Base-by-base conservation (phyloP, 2,888 invertebrate species). In the Ramazzottius varieornatus region DNA sequence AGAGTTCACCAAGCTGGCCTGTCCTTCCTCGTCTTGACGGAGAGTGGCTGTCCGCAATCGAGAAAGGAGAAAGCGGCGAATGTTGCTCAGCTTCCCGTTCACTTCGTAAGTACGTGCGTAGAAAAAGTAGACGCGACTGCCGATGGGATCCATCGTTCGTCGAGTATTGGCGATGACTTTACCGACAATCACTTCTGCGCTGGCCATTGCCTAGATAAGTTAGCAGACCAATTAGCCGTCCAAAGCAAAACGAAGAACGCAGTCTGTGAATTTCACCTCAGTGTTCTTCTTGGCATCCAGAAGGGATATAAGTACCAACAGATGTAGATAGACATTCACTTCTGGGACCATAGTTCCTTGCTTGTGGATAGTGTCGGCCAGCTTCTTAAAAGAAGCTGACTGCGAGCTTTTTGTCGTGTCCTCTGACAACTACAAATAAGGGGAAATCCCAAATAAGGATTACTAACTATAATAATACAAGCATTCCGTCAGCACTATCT, bases 1-100 rank as follows among this genome's bases (percentile, higher is more conserved):
- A 69, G 94, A 92, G 75, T 98, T 98, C 66, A 96, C 87, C 16
- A 98, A 81, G 1, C 91, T 89, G 1, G 96, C 96, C 78, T 96
- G 94, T 0, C 96, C 94, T 77, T 98, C 94, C 75, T 84, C 90
- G 75, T 98, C 94, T 74, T 91, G 92, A 46, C 93, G 82, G 34
- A 98, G 80, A 0, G 96, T 96, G 1, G 93, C 90, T 13, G 94
- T 94, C 64, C 96, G 83, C 46, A 98, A 80, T 66, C 94, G 84
- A 32, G 87, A 83, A 78, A 94, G 93, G 32, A 98, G 79, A 67
- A 78, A 78, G 65, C 79, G 70, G 68, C 75, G 69, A 64, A 77
- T 72, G 67, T 70, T 71, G 46, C 75, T 74, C 40, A 76, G 69
- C 65, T 73, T 72, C 40, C 72, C 70, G 32, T 71, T 73, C 2